Base-by-base conservation (phyloP, 1,140 invertebrate genomes). In the Drosophila simulans region DNA sequence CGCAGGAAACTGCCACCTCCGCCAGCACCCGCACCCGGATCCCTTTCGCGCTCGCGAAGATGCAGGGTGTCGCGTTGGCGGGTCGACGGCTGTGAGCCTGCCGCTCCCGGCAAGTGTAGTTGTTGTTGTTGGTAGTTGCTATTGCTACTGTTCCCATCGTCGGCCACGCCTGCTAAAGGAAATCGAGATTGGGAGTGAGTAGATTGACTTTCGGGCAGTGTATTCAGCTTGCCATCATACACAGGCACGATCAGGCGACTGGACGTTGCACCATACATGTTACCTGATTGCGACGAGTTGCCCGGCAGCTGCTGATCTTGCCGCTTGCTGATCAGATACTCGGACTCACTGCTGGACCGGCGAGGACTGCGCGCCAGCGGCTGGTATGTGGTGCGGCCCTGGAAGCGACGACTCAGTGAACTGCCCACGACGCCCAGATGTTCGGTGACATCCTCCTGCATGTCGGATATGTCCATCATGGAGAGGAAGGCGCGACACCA, bases 391-490 rank as follows among this genome's bases (percentile, higher is more conserved):
- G 94, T 94, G 58, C 95, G 95, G 40, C 96, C 95, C 60, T 96
- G 94, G 66, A 96, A 94, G 60, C 95, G 93, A 53, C 96, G 93
- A 85, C 95, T 96, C 59, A 96, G 93, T 3, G 96, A 95, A 64
- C 95, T 96, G 75, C 96, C 95, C 31, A 98, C 96, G 59, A 98
- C 97, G 10, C 96, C 96, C 54, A 98, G 94, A 92, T 99, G 98
- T 89, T 99, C 97, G 55, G 96, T 95, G 37, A 99, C 96, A 92
- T 99, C 98, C 66, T 96, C 95, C 48, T 96, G 96, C 22, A 99
- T 97, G 93, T 99, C 98, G 0, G 97, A 97, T 7, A 99, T 95
- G 92, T 99, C 98, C 95, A 97, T 98, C 97, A 99, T 98, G 13
- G 97, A 96, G 62, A 95, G 81, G 85, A 95, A 95, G 0, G 95